Evolutionary conservation across 2,113 vertebrate species (phyloP), one percentile per base, ranked within the genome.

Genomic region (Cichladusa arquata): DNA sequence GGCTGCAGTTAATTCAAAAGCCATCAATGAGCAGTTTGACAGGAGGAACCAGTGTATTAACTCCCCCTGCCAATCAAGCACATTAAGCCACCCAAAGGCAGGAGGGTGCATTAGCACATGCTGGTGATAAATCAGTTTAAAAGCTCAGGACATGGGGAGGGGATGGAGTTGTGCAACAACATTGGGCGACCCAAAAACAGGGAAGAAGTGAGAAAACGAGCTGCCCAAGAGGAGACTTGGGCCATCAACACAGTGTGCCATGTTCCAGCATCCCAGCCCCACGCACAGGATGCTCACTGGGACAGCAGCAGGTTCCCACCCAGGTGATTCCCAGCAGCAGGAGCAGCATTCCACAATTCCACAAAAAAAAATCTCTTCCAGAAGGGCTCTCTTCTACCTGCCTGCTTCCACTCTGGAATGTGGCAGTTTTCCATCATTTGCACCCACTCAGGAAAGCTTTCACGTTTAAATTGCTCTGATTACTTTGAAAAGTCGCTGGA

Each of bases 11-110:
- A 82, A 96, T 96, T 93, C 91, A 57, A 80, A 91, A 95, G 69
- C 86, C 85, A 94, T 91, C 92, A 87, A 17, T 13, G 5, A 86
- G 65, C 34, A 16, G 76, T 50, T 24, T 90, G 95, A 93, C 93
- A 76, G 61, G 44, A 96, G 67, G 86, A 96, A 93, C 58, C 81
- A 48, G 79, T 94, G 90, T 92, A 88, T 92, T 94, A 92, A 94
- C 81, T 92, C 76, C 44, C 62, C 26, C 88, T 91, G 95, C 50
- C 95, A 92, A 91, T 95, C 93, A 92, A 66, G 61, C 62, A 23
- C 83, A 67, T 86, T 53, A 87, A 95, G 57, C 51, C 54, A 36
- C 40, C 71, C 88, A n/a, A 31, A 86, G 40, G 48, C 57, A 74
- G 81, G 64, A 40, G 67, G 45, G 42, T 2, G 17, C 58, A 7